Base-by-base conservation (phyloP, 2,888 invertebrate species). In the Perizoma flavofasciatum region DNA sequence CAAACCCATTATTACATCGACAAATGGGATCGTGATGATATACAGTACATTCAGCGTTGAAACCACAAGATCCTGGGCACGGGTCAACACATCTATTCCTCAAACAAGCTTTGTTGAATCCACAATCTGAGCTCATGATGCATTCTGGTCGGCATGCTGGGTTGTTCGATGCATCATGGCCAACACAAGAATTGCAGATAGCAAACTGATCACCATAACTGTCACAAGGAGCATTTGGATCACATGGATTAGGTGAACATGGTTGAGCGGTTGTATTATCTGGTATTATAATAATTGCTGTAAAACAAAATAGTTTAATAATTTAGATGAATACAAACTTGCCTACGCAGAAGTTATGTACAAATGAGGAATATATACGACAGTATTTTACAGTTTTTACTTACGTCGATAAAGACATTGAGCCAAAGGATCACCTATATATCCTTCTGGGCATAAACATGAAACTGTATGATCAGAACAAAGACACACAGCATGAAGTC, bases 141-240 rank as follows among this genome's bases (percentile, higher is more conserved):
- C 97, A 97, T 88, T 97, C 97, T 39, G 97, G 97, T 77, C 96
- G 93, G 71, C 97, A 97, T 39, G 94, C 93, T 34, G 96, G 95
- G 83, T 95, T 95, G 68, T 94, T 94, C 47, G 93, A 88, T 41
- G 94, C 94, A 68, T 94, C 94, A 0, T 95, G 93, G 46, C 95
- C 95, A 70, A 94, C 89, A 78, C 97, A 97, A n/a, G 94, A 93
- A 82, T 96, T 95, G 78, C 97, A 96, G 73, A 97, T 93, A 1
- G 96, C 97, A 44, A 96, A 94, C 76, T 96, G 95, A 74, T 95
- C 94, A 41, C 95, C 95, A 75, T 94, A 96, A 1, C 94, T 93
- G 57, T 95, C 94, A 75, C 97, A 97, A 40, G 93, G 89, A 66
- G 94, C 93, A 65, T 93, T 92, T 6, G 94, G 93, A 59, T 95